Evolutionary conservation across 37 sponge, comb jelly and placozoan genomes (phyloP), one percentile per base, ranked within the genome.

Genomic region (Aphrocallistes beatrix): DNA sequence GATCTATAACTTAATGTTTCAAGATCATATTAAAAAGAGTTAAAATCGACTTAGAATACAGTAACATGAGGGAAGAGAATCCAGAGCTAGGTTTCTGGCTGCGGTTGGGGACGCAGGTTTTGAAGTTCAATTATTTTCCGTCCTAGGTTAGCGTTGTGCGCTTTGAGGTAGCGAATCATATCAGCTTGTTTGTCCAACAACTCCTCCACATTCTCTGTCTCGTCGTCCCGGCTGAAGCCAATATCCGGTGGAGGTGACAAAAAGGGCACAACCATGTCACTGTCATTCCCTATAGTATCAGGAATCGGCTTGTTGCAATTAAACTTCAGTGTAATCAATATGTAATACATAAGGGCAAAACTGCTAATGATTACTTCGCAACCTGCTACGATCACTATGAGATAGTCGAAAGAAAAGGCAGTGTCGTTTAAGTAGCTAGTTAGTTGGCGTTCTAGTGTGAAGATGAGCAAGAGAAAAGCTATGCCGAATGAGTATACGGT

Each of bases 121-220:
- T 88, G 90, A 42, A 93, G 85, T 47, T 90, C 85, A n/a, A 91
- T 60, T 37, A 95, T 91, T 84, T 92, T 86, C 38, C 91, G 37
- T 36, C 90, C 96, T 23, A 95, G 90, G 82, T 92, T 89, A 38
- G 93, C 92, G 81, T 95, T 95, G 88, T 93, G 96, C 81, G 93
- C 94, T 50, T 95, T 92, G 9, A 95, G 91, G 84, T 95, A 93
- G 3, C 94, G 91, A n/a, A 95, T 95, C 92, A 91, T 95, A 86
- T 95, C 93, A 17, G 96, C 96, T 45, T 95, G 96, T 85, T 91
- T 88, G 82, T 95, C 96, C 8, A 95, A 85, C 1, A 95, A 36
- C 51, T 90, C 91, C 40, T 95, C 96, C 51, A 89, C 50, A 81
- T 93, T 86, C 25, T 91, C 91, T 34, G 89, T 92, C 50, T 95